A percentile compares a stretch with the other conserved stretches of the same genome.
phyloP scores from a whole-genome alignment of 2,888 invertebrate species.

The Leucophora obtusa region DNA sequence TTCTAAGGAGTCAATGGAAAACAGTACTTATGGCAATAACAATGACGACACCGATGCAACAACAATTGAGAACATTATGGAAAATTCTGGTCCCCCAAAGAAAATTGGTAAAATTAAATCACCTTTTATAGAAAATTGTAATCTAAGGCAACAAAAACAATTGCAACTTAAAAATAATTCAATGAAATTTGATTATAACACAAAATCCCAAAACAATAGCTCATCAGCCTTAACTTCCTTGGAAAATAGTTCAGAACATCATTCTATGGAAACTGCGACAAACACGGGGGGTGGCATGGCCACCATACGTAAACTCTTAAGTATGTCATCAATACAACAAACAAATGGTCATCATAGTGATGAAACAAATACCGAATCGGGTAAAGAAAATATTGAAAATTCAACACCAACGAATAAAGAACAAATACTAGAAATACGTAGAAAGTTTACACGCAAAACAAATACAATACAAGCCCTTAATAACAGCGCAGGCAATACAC shows the following conservation, averaged over 20 bases:
- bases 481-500: slow-evolving; percentile 31
- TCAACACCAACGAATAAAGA: background rate
- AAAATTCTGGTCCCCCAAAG: slow-evolving; percentile 64
- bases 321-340: slow-evolving; percentile 5
- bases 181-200: slow-evolving; percentile 66
- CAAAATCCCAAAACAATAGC: slow-evolving; percentile 12
- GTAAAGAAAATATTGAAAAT: slow-evolving; percentile 73
- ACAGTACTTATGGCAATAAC: background rate
- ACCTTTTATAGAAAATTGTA: slow-evolving; percentile 75
- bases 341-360: slow-evolving; percentile 45
- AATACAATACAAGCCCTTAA: slow-evolving; percentile 60
- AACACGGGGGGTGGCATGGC: background rate
- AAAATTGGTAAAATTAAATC: slow-evolving; percentile 78
- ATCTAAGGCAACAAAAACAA: slow-evolving; percentile 66
- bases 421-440: slow-evolving; percentile 69
- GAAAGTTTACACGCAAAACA: slow-evolving; percentile 69
- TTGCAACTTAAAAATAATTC: slow-evolving; percentile 63
- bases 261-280: slow-evolving; percentile 63
- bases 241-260: slow-evolving; percentile 66
- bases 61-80: slow-evolving; percentile 32
- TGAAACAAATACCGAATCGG: slow-evolving; percentile 71
- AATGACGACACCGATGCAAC: slow-evolving; percentile 6
- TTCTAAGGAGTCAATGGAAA: slow-evolving; percentile 29
- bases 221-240: slow-evolving; percentile 48
- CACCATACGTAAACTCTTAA: slow-evolving; percentile 33